Percentiles rank a stretch among this genome's conserved stretches.
phyloP scores from a whole-genome alignment of 2,888 invertebrate species.

The Ophion slaviceki region DNA sequence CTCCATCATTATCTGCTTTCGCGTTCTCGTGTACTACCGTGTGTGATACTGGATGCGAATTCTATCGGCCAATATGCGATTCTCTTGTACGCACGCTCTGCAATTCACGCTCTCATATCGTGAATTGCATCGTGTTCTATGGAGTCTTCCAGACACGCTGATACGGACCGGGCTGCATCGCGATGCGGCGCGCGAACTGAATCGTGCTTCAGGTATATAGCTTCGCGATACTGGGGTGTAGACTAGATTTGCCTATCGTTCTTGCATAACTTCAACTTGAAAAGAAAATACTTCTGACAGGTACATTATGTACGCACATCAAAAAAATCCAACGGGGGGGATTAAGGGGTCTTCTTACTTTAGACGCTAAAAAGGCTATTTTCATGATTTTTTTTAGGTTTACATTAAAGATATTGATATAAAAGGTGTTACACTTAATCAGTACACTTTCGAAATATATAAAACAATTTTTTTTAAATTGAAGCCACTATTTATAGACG shows the following conservation, averaged over 20 bases:
- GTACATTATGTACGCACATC: too few relatives aligned
- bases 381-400: too few relatives aligned
- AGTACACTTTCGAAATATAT: too few relatives aligned
- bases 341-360: too few relatives aligned
- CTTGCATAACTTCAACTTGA: background rate
- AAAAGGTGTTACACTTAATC: too few relatives aligned
- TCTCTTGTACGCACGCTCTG: background rate
- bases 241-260: background rate
- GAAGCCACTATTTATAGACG: too few relatives aligned
- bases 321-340: background rate
- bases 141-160: background rate
- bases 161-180: background rate
- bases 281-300: too few relatives aligned
- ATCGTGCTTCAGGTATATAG: background rate
- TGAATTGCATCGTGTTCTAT: constrained; percentile 1
- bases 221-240: background rate
- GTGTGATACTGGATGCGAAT: constrained; percentile 4
- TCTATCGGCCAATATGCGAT: background rate
- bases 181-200: background rate
- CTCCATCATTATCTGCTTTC: constrained; percentile 18
- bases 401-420: too few relatives aligned
- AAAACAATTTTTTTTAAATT: too few relatives aligned
- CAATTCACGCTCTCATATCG: background rate
- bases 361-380: too few relatives aligned
- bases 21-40: background rate